Evolutionary conservation across 2,888 invertebrate species (phyloP).

Genomic region (Macrosiphum euphorbiae): DNA sequence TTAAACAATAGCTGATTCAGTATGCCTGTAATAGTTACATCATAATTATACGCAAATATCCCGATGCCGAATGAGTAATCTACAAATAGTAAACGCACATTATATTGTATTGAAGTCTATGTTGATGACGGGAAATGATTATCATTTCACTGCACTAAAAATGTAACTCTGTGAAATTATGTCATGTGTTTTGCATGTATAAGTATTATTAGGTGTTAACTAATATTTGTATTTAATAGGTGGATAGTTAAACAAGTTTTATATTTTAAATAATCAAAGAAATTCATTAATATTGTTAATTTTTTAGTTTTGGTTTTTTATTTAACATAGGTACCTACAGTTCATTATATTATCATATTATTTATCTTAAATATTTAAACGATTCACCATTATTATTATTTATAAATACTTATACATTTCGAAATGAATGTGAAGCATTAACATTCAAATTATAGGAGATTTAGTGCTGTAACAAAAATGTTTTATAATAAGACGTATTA

Average conservation of each 20-base stretch:
- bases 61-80: slow-evolving; percentile 39
- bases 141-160: neutral
- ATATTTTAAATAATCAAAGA: neutral
- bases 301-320: neutral
- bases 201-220: neutral
- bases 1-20: slow-evolving; percentile 54
- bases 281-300: neutral
- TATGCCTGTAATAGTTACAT: slow-evolving; percentile 29
- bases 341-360: neutral
- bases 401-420: neutral
- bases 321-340: neutral
- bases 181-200: neutral
- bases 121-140: neutral
- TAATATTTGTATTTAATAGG: neutral
- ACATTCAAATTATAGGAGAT: neutral
- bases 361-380: neutral
- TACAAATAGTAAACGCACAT: neutral
- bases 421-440: neutral
- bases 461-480: neutral
- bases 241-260: neutral
- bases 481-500: neutral
- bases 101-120: slow-evolving; percentile 5
- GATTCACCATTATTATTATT: too few species aligned
- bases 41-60: slow-evolving; percentile 41
- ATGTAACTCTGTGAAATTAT: neutral